Base-by-base conservation (phyloP, 2,888 invertebrate genomes). In the Dolomedes plantarius region DNA sequence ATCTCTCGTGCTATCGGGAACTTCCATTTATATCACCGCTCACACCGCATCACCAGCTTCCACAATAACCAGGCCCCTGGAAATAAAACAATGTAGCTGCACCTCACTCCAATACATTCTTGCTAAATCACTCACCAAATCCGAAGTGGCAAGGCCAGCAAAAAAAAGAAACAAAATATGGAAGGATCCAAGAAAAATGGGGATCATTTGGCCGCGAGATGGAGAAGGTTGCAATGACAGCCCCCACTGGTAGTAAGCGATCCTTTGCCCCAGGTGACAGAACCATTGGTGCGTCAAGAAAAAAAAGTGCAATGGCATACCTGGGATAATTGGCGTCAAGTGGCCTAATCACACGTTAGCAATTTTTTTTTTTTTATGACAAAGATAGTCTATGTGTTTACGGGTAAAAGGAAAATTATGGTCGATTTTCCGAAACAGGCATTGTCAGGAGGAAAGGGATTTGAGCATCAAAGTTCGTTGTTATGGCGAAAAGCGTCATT, bases 331-430 rank as follows among this genome's bases (percentile, higher is more conserved):
- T 83, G 77, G 62, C 56, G 69, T 68, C 71, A 83, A 83, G 72
- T 77, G 77, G 77, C 32, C 23, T 83, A 83, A 83, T 83, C 65
- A 77, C 72, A 83, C 72, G 83, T 77, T 83, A 56, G 23, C 19
- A 56, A 5, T 56, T 56, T 23, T 16, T 56, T n/a, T n/a, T 6
- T 36, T 6, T 36, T 36, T 36, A n/a, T n/a, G 6, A 9, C 41
- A 46, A 46, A 5, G 56, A 56, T 56, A 19, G 68, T 1, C 32
- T 50, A 67, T 50, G 39, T 77, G 72, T 83, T 67, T 62, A 77
- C 56, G 31, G 5, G 3, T 5, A 56, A 19, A 23, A 16, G 23
- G 16, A 56, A 56, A 56, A 16, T 56, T 16, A 56, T 6, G 23
- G 56, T 23, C 56, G 23, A 23, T 56, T 56, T 56, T 23, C 56